Base-by-base conservation (phyloP, 2,113 vertebrate genomes). In the Apus apus region DNA sequence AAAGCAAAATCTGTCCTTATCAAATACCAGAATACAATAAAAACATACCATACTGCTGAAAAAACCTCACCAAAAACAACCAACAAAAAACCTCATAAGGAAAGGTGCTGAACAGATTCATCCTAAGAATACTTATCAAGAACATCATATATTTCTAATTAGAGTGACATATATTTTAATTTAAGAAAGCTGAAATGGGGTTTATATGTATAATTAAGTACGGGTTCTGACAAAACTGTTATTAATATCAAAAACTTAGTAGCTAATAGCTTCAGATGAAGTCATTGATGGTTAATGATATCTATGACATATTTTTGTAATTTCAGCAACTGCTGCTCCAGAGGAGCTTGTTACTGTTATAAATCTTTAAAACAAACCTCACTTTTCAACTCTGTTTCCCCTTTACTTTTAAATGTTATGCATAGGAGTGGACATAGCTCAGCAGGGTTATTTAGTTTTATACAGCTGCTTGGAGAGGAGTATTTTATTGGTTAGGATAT, bases 201-300 rank as follows among this genome's bases (percentile, higher is more conserved):
- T 89, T 94, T 96, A 79, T 93, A 67, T 58, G 45, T 40, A 76
- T 58, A 97, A 96, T 97, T 96, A 95, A 89, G 45, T 75, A 68
- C 26, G 78, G 30, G 30, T 96, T 96, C 58, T 84, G 83, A 95
- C 89, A 96, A 97, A 94, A 90, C 53, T 93, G 34, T 60, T 96
- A 92, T 93, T 91, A 62, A 57, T 85, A 29, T 64, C 91, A 94
- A 74, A 92, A 96, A 97, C 96, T 97, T 96, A 91, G 88, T 72
- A 82, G 77, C 70, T 94, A 95, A 91, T 85, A 85, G 13, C 73
- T 95, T 96, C 67, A 96, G 65, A 97, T 94, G 22, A 70, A 71
- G 23, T 77, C 23, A 92, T 57, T 86, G 90, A 79, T 54, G 93
- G 72, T 89, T 96, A 89, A 86, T 92, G 85, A 84, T 95, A 94